Evolutionary conservation across 30 jellyfish, hydroid and myxozoan genomes (phyloP).

Genomic region (Pelagia noctiluca): DNA sequence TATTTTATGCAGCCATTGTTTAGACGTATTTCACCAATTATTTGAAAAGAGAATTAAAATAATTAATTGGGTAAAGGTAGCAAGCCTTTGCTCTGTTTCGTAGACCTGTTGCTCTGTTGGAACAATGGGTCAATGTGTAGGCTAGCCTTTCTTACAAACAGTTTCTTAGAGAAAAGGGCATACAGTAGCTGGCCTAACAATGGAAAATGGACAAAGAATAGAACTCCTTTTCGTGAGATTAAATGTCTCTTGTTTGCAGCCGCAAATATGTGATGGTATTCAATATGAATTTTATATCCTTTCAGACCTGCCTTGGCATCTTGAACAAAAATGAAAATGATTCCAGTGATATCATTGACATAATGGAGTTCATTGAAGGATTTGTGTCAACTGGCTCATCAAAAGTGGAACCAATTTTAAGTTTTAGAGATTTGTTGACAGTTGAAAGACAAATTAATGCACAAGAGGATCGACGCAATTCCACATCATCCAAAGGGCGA

Average conservation of each 20-base stretch:
- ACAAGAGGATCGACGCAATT: slow-evolving; percentile 50
- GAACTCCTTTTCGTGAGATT: slow-evolving; percentile 22
- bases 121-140: too few relatives aligned
- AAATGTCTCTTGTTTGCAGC: slow-evolving; percentile 23
- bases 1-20: too few relatives aligned
- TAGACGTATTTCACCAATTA: too few relatives aligned
- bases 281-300: slow-evolving; percentile 4
- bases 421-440: slow-evolving; percentile 44
- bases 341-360: slow-evolving; percentile 30
- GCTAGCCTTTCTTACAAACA: slow-evolving; percentile 29
- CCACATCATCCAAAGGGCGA: slow-evolving; percentile 7
- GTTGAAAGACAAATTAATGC: slow-evolving; percentile 44
- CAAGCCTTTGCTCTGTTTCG: too few relatives aligned
- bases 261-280: slow-evolving; percentile 29
- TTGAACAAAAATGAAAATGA: slow-evolving; percentile 44
- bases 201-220: slow-evolving; percentile 20
- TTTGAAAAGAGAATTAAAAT: too few relatives aligned
- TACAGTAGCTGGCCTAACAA: slow-evolving; percentile 37
- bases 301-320: slow-evolving; percentile 36
- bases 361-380: slow-evolving; percentile 25
- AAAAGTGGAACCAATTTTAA: slow-evolving; percentile 24
- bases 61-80: too few relatives aligned
- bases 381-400: slow-evolving; percentile 30
- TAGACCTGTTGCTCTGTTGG: too few relatives aligned
- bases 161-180: slow-evolving; percentile 26